Percentiles rank a stretch among this genome's conserved stretches.
Evolutionary conservation across 2,888 invertebrate species (phyloP).

Genomic region (Geophilus truncorum): DNA sequence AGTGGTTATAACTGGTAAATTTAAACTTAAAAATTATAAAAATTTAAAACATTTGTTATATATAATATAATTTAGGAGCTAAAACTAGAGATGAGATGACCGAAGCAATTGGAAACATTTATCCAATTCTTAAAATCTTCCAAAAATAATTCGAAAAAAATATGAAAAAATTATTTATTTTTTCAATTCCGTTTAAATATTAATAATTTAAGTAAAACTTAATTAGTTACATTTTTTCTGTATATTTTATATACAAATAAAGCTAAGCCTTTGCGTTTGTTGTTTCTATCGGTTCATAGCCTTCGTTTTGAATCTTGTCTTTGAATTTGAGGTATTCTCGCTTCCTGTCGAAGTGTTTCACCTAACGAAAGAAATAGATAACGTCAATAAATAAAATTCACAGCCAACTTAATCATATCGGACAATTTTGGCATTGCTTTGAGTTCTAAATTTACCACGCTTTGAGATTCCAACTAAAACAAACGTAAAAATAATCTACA

Average conservation of each 20-base stretch:
- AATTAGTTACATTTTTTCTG: conserved; percentile 37
- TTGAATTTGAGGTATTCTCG: conserved; percentile 81
- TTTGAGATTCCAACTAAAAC: background rate
- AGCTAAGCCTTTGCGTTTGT: background rate
- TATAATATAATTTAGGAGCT: conserved; percentile 78
- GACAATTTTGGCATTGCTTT: background rate
- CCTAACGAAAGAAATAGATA: conserved; percentile 52
- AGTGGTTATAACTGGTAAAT: conserved; percentile 78
- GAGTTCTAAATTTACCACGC: background rate
- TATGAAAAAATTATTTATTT: too few relatives aligned
- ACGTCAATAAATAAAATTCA: background rate
- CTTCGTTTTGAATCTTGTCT: conserved; percentile 76
- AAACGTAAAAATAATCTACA: background rate
- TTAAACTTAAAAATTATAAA: too few relatives aligned
- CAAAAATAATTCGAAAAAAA: conserved; percentile 57
- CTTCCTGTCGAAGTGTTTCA: conserved; percentile 89
- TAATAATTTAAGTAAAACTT: too few relatives aligned
- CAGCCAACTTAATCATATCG: background rate
- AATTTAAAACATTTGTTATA: too few relatives aligned
- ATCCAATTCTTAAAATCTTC: conserved; percentile 89
- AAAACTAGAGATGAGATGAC: conserved; percentile 85
- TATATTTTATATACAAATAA: background rate
- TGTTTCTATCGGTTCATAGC: conserved; percentile 68
- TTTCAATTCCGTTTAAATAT: too few relatives aligned
- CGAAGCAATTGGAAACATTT: conserved; percentile 89